phyloP scores from a whole-genome alignment of 2,797 vertebrate species.

The Zalophus californianus region DNA sequence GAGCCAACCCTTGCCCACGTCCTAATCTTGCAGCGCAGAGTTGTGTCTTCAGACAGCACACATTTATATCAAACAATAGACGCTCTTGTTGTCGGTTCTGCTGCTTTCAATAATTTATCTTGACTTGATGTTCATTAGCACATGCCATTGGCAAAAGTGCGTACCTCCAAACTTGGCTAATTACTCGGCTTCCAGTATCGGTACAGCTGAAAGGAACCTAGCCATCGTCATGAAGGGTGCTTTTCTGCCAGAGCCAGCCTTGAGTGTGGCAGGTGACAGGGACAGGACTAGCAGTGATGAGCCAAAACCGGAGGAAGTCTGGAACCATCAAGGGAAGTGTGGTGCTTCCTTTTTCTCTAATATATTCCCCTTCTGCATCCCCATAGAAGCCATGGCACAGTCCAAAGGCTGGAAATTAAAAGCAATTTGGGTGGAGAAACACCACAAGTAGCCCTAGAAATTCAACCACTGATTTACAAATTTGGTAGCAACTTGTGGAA shows the following conservation, averaged over 20 bases:
- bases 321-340: neutral
- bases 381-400: neutral
- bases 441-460: neutral
- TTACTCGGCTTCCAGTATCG: neutral
- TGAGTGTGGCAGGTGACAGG: neutral
- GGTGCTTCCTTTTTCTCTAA: neutral
- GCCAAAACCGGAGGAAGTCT: neutral
- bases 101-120: constrained; percentile 44
- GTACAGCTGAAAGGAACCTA: neutral
- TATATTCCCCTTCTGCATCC: neutral
- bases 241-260: neutral
- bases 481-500: neutral
- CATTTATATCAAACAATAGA: constrained; percentile 42
- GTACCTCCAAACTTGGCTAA: neutral
- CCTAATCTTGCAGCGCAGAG: constrained; percentile 14
- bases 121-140: constrained; percentile 54
- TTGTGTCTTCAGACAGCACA: constrained; percentile 53
- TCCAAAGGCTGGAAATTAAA: neutral
- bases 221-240: neutral
- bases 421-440: neutral
- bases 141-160: neutral
- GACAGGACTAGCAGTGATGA: no score
- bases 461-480: neutral
- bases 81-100: constrained; percentile 43
- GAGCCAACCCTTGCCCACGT: neutral